phyloP scores from a whole-genome alignment of 2,113 vertebrate genomes.

The Pholis gunnellus region DNA sequence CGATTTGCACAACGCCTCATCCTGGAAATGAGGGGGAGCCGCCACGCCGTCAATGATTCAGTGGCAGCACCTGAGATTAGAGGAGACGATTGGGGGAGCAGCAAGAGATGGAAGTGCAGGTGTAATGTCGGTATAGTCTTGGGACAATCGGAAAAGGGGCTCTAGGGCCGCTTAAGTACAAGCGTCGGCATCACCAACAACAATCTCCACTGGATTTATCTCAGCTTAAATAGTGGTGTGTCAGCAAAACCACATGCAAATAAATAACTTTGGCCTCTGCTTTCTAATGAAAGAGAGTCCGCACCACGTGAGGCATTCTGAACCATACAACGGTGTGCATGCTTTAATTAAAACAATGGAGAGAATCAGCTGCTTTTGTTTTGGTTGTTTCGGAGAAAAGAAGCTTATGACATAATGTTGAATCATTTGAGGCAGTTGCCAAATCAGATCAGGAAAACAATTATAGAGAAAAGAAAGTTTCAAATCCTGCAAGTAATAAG shows the following conservation, averaged over 20 bases:
- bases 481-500: constrained; percentile 27
- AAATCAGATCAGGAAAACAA: constrained; percentile 13
- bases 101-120: constrained; percentile 21
- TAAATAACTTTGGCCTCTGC: constrained; percentile 13
- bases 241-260: constrained; percentile 49
- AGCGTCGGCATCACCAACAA: constrained; percentile 44
- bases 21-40: constrained; percentile 59
- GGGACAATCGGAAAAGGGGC: constrained; percentile 50
- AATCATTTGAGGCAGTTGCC: neutral
- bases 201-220: constrained; percentile 55
- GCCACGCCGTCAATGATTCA: constrained; percentile 50
- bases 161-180: constrained; percentile 49
- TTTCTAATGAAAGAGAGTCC: constrained; percentile 34
- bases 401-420: neutral
- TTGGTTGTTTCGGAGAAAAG: neutral
- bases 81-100: constrained; percentile 36
- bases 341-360: constrained; percentile 24
- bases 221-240: constrained; percentile 36
- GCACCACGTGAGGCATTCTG: constrained; percentile 4
- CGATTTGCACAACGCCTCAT: constrained; percentile 60
- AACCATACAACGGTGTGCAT: constrained; percentile 5
- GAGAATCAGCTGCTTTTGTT: neutral
- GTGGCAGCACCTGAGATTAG: constrained; percentile 46
- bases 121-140: constrained; percentile 36
- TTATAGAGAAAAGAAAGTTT: constrained; percentile 1